Conservation (phyloP, 2,888 invertebrate species). For the Plebejus melissa region DNA sequence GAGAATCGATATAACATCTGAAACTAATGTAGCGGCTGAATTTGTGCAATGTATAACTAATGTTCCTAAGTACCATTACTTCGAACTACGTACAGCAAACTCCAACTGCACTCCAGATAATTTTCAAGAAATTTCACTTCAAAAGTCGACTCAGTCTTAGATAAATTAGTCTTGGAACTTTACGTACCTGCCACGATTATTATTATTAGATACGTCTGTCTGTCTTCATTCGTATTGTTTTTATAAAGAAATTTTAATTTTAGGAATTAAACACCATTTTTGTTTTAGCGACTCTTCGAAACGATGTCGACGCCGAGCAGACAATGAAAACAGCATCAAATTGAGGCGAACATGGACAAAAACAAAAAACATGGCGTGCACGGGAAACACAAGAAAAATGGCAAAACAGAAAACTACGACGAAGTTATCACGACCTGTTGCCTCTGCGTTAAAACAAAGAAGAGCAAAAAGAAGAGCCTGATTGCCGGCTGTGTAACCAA, state of each 20-base stretch:
- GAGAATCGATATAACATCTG: constrained; percentile 18
- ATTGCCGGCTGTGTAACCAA: constrained; percentile 87
- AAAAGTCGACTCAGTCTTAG: constrained; percentile 15
- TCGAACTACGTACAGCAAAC: not conserved
- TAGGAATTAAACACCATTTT: not conserved
- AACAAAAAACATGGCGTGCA: constrained; percentile 67
- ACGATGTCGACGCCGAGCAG: not conserved
- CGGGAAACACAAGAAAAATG: constrained; percentile 70
- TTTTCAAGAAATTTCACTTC: constrained; percentile 20
- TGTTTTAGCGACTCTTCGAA: not conserved
- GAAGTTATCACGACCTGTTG: constrained; percentile 69
- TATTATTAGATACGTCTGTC: not conserved
- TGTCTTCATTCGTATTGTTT: not conserved
- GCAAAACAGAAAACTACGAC: constrained; percentile 63
- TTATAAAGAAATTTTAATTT: not conserved
- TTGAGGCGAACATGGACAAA: constrained; percentile 64
- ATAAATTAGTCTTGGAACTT: not conserved
- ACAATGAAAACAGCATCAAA: constrained; percentile 33
- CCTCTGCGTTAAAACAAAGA: constrained; percentile 71
- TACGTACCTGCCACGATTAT: not conserved
- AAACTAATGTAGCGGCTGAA: constrained; percentile 24
- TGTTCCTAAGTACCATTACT: constrained; percentile 21
- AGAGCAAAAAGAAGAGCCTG: constrained; percentile 68
- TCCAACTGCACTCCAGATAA: not conserved
- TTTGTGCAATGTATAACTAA: constrained; percentile 24